A percentile compares a stretch with the other conserved stretches of the same genome.
Conservation (phyloP, 2,113 vertebrate species). For the Thalassarche chlororhynchos region DNA sequence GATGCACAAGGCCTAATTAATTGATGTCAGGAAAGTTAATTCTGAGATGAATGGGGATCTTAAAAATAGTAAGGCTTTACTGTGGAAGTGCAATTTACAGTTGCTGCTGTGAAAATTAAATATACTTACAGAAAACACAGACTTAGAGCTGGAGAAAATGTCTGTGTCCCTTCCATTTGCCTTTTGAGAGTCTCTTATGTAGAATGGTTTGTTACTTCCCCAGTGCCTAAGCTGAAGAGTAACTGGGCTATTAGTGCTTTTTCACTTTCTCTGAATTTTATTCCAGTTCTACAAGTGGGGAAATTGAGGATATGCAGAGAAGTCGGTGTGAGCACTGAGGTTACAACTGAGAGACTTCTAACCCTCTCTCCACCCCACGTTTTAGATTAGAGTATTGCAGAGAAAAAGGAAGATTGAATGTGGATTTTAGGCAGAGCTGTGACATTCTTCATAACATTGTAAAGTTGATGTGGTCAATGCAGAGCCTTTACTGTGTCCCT, state of each 20-base stretch:
- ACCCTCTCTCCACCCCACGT: neutral
- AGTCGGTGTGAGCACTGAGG: neutral
- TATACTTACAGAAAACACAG: neutral
- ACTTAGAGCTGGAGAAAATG: neutral
- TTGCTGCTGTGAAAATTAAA: neutral
- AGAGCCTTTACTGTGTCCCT: neutral
- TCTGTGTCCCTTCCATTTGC: neutral
- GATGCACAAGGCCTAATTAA: neutral
- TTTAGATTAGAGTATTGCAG: neutral
- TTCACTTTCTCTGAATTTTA: neutral
- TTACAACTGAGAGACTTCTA: neutral
- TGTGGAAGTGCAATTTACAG: neutral
- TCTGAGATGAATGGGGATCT: neutral
- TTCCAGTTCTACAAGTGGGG: neutral
- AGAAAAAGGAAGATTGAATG: neutral
- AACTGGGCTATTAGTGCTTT: neutral
- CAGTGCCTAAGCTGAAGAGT: neutral
- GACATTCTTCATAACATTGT: neutral
- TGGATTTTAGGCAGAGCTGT: neutral
- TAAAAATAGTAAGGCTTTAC: neutral
- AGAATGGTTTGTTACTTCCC: neutral
- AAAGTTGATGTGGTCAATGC: conserved; percentile 17
- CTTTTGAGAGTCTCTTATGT: neutral
- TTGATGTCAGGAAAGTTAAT: neutral
- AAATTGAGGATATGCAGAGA: neutral